Percentiles rank a stretch among this genome's conserved stretches.
These are phyloP conservation scores for Oreochromis grahami DNA, from an alignment of 2,797 vertebrate species.

Conservation along the genomic window DNA sequence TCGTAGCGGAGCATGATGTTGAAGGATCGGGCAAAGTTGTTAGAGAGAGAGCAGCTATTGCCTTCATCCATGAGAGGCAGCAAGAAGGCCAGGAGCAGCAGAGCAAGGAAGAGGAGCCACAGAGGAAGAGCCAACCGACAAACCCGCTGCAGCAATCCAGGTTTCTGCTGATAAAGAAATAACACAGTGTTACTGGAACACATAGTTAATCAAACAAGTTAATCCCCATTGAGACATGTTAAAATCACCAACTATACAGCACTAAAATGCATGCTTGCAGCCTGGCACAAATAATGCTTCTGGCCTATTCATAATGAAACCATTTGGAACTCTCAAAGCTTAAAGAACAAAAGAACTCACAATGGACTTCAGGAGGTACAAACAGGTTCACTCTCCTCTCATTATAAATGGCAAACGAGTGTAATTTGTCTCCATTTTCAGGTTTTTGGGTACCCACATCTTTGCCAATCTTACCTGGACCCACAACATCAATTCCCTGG, in stretches of 20 bases:
- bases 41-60: constrained; percentile 84
- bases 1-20: constrained; percentile 87
- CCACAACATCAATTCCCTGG: neutral
- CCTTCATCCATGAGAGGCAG: constrained; percentile 81
- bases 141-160: constrained; percentile 68
- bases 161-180: constrained; percentile 63
- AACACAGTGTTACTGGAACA: neutral
- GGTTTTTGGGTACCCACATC: neutral
- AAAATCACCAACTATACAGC: neutral
- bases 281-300: neutral
- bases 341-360: neutral
- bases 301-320: neutral
- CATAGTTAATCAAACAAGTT: neutral
- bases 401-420: neutral
- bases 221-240: neutral
- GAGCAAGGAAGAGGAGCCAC: constrained; percentile 83
- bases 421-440: neutral
- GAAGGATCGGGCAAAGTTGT: constrained; percentile 94
- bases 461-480: neutral
- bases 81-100: constrained; percentile 86
- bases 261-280: neutral
- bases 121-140: constrained; percentile 84
- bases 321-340: neutral
- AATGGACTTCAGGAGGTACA: neutral
- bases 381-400: neutral